Percentiles rank a stretch among this genome's conserved stretches.
Conservation (phyloP, 2,113 vertebrate genomes). For the Salvelinus alpinus region DNA sequence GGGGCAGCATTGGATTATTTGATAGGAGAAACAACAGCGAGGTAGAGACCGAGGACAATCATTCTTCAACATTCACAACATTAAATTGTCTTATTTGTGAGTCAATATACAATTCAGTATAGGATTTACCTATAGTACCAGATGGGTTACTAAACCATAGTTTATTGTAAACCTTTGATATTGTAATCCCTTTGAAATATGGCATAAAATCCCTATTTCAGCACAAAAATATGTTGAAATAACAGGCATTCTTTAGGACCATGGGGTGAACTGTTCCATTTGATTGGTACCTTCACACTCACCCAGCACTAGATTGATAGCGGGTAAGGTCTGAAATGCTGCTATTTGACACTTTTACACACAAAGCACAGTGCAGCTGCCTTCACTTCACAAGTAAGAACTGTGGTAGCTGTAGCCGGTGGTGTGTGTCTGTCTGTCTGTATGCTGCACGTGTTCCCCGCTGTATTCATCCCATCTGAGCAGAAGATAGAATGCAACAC, state of each 20-base stretch:
- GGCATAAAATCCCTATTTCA: neutral
- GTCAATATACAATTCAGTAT: too few relatives aligned
- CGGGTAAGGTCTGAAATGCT: too few relatives aligned
- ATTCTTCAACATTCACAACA: too few relatives aligned
- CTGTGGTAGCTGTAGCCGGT: neutral
- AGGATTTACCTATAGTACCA: too few relatives aligned
- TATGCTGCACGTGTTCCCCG: neutral
- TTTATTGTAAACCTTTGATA: neutral
- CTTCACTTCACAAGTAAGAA: neutral
- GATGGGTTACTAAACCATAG: too few relatives aligned
- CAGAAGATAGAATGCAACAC: neutral
- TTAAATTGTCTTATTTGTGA: too few relatives aligned
- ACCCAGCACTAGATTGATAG: neutral
- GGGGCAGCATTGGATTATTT: constrained; percentile 13
- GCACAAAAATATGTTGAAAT: neutral
- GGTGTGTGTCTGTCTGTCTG: neutral
- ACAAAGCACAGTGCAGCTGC: neutral
- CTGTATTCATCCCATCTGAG: neutral
- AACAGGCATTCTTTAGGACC: constrained; percentile 46
- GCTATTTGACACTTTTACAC: too few relatives aligned
- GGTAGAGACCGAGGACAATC: too few relatives aligned
- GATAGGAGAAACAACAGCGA: too few relatives aligned
- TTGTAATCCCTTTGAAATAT: neutral
- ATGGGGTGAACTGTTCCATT: constrained; percentile 25
- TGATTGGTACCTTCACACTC: neutral